Evolutionary conservation across 2,113 vertebrate genomes (phyloP).

Genomic region (Eonycteris spelaea): DNA sequence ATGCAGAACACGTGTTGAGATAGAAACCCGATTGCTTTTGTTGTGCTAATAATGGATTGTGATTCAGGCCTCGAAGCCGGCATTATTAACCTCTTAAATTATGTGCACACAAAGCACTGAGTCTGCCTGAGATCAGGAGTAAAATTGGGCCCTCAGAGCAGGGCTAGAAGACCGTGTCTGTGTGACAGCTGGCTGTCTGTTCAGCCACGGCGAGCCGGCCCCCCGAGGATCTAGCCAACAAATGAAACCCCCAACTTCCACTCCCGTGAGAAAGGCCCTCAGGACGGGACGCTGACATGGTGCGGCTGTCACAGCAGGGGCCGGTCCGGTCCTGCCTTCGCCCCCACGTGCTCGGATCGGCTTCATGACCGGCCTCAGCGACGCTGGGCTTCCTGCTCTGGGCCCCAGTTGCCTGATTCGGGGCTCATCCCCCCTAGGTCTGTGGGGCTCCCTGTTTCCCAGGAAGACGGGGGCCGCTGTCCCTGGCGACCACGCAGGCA

Average conservation of each 20-base stretch:
- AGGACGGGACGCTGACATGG: too few relatives aligned
- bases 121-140: not conserved
- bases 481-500: rapidly evolving
- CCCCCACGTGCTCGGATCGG: rapidly evolving
- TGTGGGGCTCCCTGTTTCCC: too few relatives aligned
- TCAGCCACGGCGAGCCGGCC: rapidly evolving
- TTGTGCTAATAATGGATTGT: not conserved
- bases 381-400: too few relatives aligned
- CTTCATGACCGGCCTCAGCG: not conserved
- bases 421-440: rapidly evolving
- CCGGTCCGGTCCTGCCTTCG: not conserved
- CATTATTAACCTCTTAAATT: not conserved
- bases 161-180: rapidly evolving
- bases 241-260: too few relatives aligned
- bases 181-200: rapidly evolving
- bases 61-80: not conserved
- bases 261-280: not conserved
- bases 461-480: too few relatives aligned
- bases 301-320: rapidly evolving
- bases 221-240: too few relatives aligned
- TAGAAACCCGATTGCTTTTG: not conserved
- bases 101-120: not conserved
- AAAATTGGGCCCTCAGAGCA: rapidly evolving
- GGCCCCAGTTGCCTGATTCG: too few relatives aligned
- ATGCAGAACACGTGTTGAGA: not conserved